Conservation (phyloP, 2,797 vertebrate species). For the Rhabdomys pumilio region DNA sequence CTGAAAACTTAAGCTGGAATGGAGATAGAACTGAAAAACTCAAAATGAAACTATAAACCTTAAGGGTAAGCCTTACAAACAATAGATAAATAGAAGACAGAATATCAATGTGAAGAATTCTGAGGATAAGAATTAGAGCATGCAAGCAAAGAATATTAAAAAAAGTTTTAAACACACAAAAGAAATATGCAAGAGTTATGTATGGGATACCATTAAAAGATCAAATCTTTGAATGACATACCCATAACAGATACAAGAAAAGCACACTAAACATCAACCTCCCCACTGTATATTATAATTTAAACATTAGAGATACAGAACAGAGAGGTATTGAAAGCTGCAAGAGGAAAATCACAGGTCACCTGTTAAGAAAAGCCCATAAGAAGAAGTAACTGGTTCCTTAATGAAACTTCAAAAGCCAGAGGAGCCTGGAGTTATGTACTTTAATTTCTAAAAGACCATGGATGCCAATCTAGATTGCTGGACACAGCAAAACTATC, state of each 20-base stretch:
- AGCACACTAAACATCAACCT: neutral
- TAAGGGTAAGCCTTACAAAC: neutral
- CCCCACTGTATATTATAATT: neutral
- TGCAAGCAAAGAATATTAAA: neutral
- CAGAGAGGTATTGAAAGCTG: neutral
- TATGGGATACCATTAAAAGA: neutral
- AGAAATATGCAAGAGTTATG: neutral
- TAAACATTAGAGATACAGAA: neutral
- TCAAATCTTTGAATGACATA: neutral
- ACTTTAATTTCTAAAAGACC: neutral
- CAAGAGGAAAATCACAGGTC: neutral
- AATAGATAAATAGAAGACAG: neutral
- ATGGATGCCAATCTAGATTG: neutral
- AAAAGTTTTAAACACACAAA: neutral
- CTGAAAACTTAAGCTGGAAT: neutral
- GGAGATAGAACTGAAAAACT: neutral
- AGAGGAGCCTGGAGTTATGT: neutral
- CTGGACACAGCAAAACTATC: neutral
- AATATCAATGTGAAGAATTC: neutral
- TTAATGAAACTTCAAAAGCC: neutral
- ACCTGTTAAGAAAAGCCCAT: neutral
- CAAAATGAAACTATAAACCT: neutral
- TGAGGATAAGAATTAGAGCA: neutral
- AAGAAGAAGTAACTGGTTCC: neutral
- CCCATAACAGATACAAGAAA: neutral